These are phyloP conservation scores for Ceriagrion tenellum DNA, from an alignment of 2,888 invertebrate species.

Conservation along the genomic window DNA sequence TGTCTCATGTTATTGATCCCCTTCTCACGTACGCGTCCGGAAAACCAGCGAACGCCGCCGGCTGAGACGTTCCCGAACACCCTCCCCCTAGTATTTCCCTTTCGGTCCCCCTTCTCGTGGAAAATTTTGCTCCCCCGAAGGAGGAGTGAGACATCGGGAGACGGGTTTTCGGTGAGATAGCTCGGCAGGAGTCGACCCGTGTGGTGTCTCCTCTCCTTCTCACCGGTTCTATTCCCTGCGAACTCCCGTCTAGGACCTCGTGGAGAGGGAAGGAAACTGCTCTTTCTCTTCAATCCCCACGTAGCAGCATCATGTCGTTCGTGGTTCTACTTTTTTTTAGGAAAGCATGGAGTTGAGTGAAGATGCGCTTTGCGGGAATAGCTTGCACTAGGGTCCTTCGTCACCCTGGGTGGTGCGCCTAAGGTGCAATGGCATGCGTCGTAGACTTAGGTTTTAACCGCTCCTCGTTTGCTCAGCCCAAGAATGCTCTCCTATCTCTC, in stretches of 20 bases:
- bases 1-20: background rate
- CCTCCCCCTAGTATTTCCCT: background rate
- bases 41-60: background rate
- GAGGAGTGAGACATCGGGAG: background rate
- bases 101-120: background rate
- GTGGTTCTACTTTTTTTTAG: too few species aligned
- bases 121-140: background rate
- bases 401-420: too few species aligned
- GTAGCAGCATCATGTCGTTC: too few species aligned
- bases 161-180: background rate
- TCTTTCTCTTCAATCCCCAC: background rate
- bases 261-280: background rate
- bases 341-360: too few species aligned
- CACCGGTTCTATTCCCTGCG: background rate
- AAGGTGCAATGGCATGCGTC: too few species aligned
- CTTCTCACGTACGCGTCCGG: background rate
- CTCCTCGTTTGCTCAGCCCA: too few species aligned
- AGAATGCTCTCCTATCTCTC: too few species aligned
- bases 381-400: too few species aligned
- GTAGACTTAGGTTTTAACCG: too few species aligned
- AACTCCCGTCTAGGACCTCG: background rate
- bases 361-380: too few species aligned
- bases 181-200: background rate
- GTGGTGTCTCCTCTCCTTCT: too few species aligned
- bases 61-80: background rate